These are phyloP conservation scores for Cydia splendana DNA, from an alignment of 1,140 invertebrate genomes.

Conservation along the genomic window DNA sequence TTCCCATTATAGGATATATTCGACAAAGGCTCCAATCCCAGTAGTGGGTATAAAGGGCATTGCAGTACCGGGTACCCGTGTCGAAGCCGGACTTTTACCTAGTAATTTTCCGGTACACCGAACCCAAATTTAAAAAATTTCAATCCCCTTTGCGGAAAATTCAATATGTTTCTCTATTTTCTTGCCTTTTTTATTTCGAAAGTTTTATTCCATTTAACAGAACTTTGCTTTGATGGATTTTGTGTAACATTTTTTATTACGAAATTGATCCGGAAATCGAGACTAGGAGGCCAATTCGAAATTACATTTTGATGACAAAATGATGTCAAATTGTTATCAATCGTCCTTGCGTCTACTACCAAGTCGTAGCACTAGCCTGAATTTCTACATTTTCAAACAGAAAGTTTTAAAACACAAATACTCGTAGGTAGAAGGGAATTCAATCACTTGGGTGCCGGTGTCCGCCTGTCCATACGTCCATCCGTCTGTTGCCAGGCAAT, in stretches of 20 bases:
- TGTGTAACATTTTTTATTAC: background rate
- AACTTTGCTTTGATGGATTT: background rate
- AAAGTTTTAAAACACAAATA: too few relatives aligned
- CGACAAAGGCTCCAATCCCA: background rate
- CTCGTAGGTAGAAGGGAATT: too few relatives aligned
- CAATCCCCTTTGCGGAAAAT: slow-evolving; percentile 18
- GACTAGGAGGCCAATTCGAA: background rate
- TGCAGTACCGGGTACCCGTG: background rate
- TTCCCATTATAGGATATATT: background rate
- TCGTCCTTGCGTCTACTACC: too few relatives aligned
- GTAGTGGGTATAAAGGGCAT: background rate
- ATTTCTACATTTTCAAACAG: too few relatives aligned
- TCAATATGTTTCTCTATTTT: slow-evolving; percentile 18
- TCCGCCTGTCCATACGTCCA: too few relatives aligned
- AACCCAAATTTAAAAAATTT: slow-evolving; percentile 19
- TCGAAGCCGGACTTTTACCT: slow-evolving; percentile 14
- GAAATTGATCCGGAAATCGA: background rate
- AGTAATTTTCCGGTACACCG: slow-evolving; percentile 9
- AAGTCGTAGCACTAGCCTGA: too few relatives aligned
- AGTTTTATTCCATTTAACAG: slow-evolving; percentile 5
- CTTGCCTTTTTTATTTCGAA: slow-evolving; percentile 16
- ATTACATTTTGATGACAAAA: too few relatives aligned
- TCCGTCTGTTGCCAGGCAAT: too few relatives aligned
- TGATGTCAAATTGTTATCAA: too few relatives aligned
- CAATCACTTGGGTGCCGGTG: too few relatives aligned